These are phyloP conservation scores for Scaptomyza cyrtandrae DNA, from an alignment of 2,888 invertebrate genomes.

Conservation along the genomic window DNA sequence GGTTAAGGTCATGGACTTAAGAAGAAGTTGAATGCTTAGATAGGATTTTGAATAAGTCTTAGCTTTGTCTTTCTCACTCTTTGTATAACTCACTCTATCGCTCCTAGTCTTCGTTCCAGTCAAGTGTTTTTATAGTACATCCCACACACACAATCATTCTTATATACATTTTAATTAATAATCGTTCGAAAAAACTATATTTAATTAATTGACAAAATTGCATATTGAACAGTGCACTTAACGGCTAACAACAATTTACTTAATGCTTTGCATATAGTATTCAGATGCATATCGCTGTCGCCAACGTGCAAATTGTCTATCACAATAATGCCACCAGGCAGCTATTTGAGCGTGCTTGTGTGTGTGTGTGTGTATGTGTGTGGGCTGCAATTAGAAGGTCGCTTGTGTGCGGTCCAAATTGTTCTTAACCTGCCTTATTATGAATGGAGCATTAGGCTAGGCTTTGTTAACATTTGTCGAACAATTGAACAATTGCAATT, in stretches of 20 bases:
- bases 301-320: conserved; percentile 72
- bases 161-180: conserved; percentile 59
- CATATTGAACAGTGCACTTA: conserved; percentile 74
- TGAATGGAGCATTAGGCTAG: conserved; percentile 42
- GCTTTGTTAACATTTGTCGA: conserved; percentile 15
- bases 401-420: conserved; percentile 54
- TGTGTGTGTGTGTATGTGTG: conserved; percentile 13
- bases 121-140: conserved; percentile 15
- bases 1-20: conserved; percentile 31
- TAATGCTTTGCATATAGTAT: conserved; percentile 45
- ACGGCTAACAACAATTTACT: conserved; percentile 61
- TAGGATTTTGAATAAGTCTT: too few relatives aligned
- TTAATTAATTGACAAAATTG: conserved; percentile 76
- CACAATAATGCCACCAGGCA: conserved; percentile 58
- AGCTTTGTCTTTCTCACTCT: not conserved
- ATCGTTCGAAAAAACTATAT: conserved; percentile 53
- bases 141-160: conserved; percentile 21
- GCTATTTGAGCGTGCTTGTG: conserved; percentile 24
- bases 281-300: conserved; percentile 71
- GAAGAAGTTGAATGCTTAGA: not conserved
- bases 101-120: not conserved
- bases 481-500: conserved; percentile 40
- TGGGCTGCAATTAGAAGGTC: conserved; percentile 46
- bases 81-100: not conserved
- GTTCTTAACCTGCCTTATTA: conserved; percentile 21